These are phyloP conservation scores for Tipula vernalis DNA, from an alignment of 2,888 invertebrate species.

Conservation along the genomic window DNA sequence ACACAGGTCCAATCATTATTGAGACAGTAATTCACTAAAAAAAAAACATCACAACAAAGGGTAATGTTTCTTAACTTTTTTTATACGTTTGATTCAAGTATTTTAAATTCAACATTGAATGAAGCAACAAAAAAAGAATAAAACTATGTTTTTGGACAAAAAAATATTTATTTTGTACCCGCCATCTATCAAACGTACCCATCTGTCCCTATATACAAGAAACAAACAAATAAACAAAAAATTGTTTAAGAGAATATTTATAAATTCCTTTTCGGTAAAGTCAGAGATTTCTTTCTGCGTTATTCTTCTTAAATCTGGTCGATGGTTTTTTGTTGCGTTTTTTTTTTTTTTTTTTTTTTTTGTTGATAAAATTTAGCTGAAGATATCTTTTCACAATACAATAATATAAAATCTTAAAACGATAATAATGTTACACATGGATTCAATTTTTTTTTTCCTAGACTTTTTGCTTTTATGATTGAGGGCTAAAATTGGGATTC, in stretches of 20 bases:
- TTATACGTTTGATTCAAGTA: not conserved
- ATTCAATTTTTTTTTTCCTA: not conserved
- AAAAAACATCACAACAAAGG: not conserved
- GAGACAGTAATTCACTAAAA: not conserved
- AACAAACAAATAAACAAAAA: not conserved
- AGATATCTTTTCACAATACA: not conserved
- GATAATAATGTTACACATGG: not conserved
- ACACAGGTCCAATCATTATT: not conserved
- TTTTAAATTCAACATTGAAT: not conserved
- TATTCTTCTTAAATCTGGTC: not conserved
- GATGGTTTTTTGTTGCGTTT: not conserved
- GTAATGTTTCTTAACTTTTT: not conserved
- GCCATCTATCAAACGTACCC: slow-evolving; percentile 11
- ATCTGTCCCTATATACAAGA: slow-evolving; percentile 8
- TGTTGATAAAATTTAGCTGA: not conserved
- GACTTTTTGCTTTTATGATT: not conserved
- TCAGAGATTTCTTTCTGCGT: not conserved
- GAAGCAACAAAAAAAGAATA: not conserved
- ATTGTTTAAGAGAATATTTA: not conserved
- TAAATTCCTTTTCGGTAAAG: slow-evolving; percentile 12
- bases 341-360: not conserved
- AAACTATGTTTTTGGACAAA: not conserved
- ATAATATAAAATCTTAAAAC: not conserved
- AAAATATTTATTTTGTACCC: not conserved
- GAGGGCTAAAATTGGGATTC: not conserved